These are phyloP conservation scores for Pocillopora damicornis DNA, from an alignment of 64 coral and sea anemone genomes.

Conservation along the genomic window DNA sequence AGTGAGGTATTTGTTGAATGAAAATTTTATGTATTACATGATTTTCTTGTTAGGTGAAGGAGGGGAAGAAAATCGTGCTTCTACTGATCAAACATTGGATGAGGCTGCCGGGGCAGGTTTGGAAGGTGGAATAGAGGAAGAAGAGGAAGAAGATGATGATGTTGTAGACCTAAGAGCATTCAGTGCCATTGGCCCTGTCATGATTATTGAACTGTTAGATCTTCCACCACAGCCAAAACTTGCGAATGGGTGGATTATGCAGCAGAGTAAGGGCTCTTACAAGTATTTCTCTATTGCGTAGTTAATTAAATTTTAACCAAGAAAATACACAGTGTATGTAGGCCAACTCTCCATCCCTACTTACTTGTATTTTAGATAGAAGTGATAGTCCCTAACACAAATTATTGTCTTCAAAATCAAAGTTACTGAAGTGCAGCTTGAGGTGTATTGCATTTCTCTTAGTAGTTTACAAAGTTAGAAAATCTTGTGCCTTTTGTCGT, in stretches of 20 bases:
- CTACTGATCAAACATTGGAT: constrained; percentile 36
- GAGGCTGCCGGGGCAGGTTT: constrained; percentile 6
- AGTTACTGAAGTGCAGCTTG: too few relatives aligned
- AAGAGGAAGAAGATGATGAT: constrained; percentile 97
- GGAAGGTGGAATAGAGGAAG: constrained; percentile 28
- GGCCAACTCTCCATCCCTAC: too few relatives aligned
- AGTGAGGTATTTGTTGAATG: not conserved
- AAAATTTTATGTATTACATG: not conserved
- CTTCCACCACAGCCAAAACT: constrained; percentile 87
- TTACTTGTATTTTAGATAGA: too few relatives aligned
- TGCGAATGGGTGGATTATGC: constrained; percentile 86
- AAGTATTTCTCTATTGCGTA: too few relatives aligned
- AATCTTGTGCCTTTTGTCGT: not conserved
- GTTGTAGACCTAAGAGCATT: constrained; percentile 91
- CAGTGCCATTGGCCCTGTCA: constrained; percentile 58
- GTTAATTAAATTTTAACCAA: too few relatives aligned
- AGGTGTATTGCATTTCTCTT: too few relatives aligned
- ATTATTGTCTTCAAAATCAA: too few relatives aligned
- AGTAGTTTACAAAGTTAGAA: too few relatives aligned
- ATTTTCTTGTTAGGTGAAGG: not conserved
- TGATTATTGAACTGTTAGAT: constrained; percentile 79
- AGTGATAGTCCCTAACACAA: too few relatives aligned
- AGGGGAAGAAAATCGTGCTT: constrained; percentile 44
- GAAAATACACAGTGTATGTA: too few relatives aligned
- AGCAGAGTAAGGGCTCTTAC: constrained; percentile 56